Evolutionary conservation across 2,888 invertebrate genomes (phyloP).

Genomic region (Ypsolopha scabrella): DNA sequence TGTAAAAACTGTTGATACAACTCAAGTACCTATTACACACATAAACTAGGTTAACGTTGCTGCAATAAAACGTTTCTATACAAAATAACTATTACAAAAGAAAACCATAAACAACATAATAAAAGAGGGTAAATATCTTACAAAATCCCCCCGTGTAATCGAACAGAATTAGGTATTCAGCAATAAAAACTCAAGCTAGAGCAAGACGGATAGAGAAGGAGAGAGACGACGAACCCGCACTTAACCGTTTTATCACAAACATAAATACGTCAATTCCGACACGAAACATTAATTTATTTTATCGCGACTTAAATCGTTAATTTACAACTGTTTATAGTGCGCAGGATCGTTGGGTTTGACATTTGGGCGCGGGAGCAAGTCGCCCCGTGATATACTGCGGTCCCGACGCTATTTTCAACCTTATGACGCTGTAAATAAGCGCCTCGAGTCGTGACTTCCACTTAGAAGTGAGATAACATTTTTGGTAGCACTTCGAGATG

Average conservation of each 20-base stretch:
- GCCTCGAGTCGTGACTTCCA: neutral
- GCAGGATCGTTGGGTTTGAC: conserved; percentile 8
- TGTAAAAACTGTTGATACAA: no score
- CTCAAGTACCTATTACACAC: no score
- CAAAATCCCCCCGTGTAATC: conserved; percentile 15
- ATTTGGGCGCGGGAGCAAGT: conserved; percentile 1
- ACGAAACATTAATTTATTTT: conserved; percentile 47
- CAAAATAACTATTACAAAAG: no score
- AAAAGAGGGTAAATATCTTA: no score
- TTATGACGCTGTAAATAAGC: neutral
- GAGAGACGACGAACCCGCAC: conserved; percentile 18
- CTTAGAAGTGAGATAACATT: neutral
- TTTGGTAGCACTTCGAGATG: neutral
- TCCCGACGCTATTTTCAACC: neutral
- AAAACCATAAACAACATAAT: no score
- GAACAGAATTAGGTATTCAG: conserved; percentile 12
- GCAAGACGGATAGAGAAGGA: neutral
- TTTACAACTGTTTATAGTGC: conserved; percentile 58
- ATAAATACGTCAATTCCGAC: conserved; percentile 40
- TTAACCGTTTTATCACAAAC: conserved; percentile 30
- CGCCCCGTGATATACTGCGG: neutral
- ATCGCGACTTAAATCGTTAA: conserved; percentile 53
- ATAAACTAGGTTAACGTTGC: no score
- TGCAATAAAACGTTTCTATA: no score
- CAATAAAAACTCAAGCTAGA: conserved; percentile 19